These are phyloP conservation scores for Leptopterna dolabrata DNA, from an alignment of 2,888 invertebrate genomes.

Conservation along the genomic window DNA sequence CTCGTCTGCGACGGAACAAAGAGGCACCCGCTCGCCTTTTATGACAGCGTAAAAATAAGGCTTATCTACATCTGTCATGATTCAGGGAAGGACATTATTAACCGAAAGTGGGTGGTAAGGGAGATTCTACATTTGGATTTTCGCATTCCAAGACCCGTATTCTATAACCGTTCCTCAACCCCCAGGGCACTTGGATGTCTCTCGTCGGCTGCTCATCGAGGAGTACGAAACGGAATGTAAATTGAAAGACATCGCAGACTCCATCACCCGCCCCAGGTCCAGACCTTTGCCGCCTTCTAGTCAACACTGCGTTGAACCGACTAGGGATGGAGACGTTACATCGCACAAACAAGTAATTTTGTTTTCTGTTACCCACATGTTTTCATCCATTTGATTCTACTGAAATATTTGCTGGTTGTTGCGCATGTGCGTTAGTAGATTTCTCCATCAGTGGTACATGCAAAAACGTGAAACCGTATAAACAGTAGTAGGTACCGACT, in stretches of 20 bases:
- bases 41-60: too few relatives aligned
- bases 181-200: slow-evolving; percentile 65
- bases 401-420: not conserved
- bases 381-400: not conserved
- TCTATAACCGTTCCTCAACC: not conserved
- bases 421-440: not conserved
- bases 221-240: slow-evolving; percentile 68
- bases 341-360: slow-evolving; percentile 63
- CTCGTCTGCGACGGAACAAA: too few relatives aligned
- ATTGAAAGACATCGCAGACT: slow-evolving; percentile 84
- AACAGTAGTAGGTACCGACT: too few relatives aligned
- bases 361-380: not conserved
- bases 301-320: slow-evolving; percentile 62
- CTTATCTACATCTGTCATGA: too few relatives aligned
- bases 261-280: slow-evolving; percentile 73
- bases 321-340: slow-evolving; percentile 63
- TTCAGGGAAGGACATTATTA: too few relatives aligned
- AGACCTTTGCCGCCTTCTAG: slow-evolving; percentile 60
- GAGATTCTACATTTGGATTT: too few relatives aligned
- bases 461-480: too few relatives aligned
- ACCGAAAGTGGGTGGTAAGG: too few relatives aligned
- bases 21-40: too few relatives aligned
- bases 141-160: too few relatives aligned
- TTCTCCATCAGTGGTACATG: too few relatives aligned
- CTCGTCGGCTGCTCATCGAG: slow-evolving; percentile 70